Percentiles rank a stretch among this genome's conserved stretches.
These are phyloP conservation scores for Xyliphius kryptos DNA, from an alignment of 2,113 vertebrate genomes.

Conservation along the genomic window DNA sequence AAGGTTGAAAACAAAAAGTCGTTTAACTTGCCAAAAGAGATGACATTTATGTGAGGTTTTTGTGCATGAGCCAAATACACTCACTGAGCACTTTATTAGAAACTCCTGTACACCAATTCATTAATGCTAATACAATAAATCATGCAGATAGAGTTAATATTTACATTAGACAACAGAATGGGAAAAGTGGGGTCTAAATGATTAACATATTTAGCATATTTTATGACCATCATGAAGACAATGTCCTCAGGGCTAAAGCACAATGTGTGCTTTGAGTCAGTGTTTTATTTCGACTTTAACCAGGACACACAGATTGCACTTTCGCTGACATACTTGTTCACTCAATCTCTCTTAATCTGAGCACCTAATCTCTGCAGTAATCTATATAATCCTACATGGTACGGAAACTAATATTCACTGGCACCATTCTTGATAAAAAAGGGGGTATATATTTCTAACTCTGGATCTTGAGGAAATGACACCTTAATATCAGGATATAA, in stretches of 20 bases:
- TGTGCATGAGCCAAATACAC: too few species aligned
- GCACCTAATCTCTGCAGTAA: conserved; percentile 35
- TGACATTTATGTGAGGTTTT: too few species aligned
- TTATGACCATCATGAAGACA: too few species aligned
- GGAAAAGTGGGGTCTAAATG: too few species aligned
- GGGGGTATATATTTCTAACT: conserved; percentile 1
- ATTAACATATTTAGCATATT: too few species aligned
- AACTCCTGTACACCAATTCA: too few species aligned
- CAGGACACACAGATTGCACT: conserved; percentile 38
- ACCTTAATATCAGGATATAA: conserved; percentile 12
- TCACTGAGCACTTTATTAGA: too few species aligned
- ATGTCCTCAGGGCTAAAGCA: background rate
- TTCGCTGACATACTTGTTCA: conserved; percentile 37
- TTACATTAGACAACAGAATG: too few species aligned
- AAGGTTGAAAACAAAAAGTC: too few species aligned
- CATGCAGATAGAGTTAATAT: too few species aligned
- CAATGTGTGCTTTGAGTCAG: background rate
- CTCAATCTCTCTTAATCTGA: conserved; percentile 42
- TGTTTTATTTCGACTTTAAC: conserved; percentile 32
- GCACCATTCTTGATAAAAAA: conserved; percentile 17
- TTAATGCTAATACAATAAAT: too few species aligned
- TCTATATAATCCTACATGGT: conserved; percentile 40
- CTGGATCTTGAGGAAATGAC: background rate
- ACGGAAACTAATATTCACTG: conserved; percentile 30
- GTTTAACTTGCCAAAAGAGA: too few species aligned